These are phyloP conservation scores for Fopius arisanus DNA, from an alignment of 1,140 invertebrate genomes.

Conservation along the genomic window DNA sequence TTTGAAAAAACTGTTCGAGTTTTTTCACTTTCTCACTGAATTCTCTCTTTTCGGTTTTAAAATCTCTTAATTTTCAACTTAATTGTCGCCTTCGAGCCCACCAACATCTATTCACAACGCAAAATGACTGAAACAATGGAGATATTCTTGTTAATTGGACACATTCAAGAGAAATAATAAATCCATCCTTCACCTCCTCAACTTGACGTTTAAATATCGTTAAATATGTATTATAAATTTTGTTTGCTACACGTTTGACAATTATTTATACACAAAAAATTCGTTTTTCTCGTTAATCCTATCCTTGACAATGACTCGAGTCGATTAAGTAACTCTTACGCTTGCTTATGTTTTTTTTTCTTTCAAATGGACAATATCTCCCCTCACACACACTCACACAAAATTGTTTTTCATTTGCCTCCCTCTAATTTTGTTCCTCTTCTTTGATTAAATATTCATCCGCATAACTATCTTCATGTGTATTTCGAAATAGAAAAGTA, in stretches of 20 bases:
- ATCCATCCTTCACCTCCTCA: neutral
- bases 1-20: no score
- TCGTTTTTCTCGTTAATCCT: constrained; percentile 38
- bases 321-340: constrained; percentile 50
- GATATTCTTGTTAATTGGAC: neutral
- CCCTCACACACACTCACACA: neutral
- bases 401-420: constrained; percentile 46
- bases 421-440: constrained; percentile 56
- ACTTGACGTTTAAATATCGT: neutral
- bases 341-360: neutral
- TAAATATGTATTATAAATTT: constrained; percentile 1
- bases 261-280: constrained; percentile 13
- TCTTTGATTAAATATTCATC: constrained; percentile 41
- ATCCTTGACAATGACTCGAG: constrained; percentile 48
- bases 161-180: constrained; percentile 1
- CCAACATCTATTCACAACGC: neutral
- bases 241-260: neutral
- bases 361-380: constrained; percentile 37
- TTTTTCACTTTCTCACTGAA: neutral
- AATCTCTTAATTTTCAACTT: no score
- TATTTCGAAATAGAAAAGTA: neutral
- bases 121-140: neutral
- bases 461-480: neutral
- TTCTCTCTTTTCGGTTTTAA: no score
- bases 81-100: neutral